A percentile compares a stretch with the other conserved stretches of the same genome.
Conservation (phyloP, 2,888 invertebrate genomes). For the Prosapia bicincta region DNA sequence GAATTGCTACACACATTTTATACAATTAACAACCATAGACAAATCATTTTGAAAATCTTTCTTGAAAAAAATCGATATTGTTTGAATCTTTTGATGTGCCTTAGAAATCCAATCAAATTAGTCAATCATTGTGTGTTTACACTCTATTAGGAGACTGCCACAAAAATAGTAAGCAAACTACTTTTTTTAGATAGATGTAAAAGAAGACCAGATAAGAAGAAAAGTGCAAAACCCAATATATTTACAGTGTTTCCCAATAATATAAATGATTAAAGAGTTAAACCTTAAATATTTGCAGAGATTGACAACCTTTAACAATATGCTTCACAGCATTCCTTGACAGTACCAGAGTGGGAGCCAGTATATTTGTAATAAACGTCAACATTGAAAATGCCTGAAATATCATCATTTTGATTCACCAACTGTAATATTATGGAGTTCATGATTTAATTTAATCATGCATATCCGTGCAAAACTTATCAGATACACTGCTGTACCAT, state of each 20-base stretch:
- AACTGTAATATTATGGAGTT: neutral
- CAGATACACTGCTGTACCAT: neutral
- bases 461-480: neutral
- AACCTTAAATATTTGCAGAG: slow-evolving; percentile 4
- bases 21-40: no score
- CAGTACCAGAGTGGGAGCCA: neutral
- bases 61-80: no score
- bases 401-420: neutral
- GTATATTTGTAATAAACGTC: neutral
- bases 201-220: neutral
- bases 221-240: neutral
- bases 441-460: neutral
- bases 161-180: neutral
- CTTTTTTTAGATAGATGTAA: neutral
- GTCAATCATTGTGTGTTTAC: no score
- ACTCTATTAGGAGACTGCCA: no score
- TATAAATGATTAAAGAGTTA: neutral
- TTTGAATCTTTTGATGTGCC: no score
- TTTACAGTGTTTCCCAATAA: neutral
- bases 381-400: slow-evolving; percentile 20
- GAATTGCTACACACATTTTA: no score
- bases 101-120: no score
- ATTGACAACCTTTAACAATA: neutral
- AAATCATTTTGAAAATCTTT: no score
- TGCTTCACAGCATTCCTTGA: neutral